These are phyloP conservation scores for Stigmatopora argus DNA, from an alignment of 2,113 vertebrate genomes.

Conservation along the genomic window DNA sequence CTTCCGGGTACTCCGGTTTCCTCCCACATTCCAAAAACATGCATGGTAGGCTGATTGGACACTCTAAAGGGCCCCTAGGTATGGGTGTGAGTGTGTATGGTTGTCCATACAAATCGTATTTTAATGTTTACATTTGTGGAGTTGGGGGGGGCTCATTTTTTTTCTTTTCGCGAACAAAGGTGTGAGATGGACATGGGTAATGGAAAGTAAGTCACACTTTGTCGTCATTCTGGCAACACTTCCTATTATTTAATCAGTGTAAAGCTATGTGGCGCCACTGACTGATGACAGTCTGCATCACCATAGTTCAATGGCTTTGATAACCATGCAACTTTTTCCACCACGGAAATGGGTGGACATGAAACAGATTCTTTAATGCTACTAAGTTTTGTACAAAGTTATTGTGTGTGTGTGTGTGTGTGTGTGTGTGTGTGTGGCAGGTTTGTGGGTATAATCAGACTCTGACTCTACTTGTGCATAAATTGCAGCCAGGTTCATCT, in stretches of 20 bases:
- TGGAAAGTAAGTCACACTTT: constrained; percentile 14
- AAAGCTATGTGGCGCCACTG: constrained; percentile 17
- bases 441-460: not conserved
- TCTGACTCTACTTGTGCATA: not conserved
- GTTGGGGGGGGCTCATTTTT: too few relatives aligned
- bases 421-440: not conserved
- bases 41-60: too few relatives aligned
- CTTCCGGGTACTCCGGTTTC: too few relatives aligned
- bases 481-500: too few relatives aligned
- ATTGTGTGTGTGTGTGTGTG: too few relatives aligned
- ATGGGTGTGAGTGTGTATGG: too few relatives aligned
- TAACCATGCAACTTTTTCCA: constrained; percentile 20
- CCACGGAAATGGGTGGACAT: not conserved
- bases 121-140: too few relatives aligned
- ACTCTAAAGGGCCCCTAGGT: too few relatives aligned
- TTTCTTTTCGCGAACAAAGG: not conserved
- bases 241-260: constrained; percentile 36
- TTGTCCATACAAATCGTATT: too few relatives aligned
- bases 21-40: too few relatives aligned
- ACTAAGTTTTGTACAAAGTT: constrained; percentile 1
- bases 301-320: constrained; percentile 33
- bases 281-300: constrained; percentile 43
- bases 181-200: not conserved
- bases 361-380: constrained; percentile 23
- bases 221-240: constrained; percentile 24